phyloP scores from a whole-genome alignment of 2,888 invertebrate genomes.

The Lepetodrilus schrolli region DNA sequence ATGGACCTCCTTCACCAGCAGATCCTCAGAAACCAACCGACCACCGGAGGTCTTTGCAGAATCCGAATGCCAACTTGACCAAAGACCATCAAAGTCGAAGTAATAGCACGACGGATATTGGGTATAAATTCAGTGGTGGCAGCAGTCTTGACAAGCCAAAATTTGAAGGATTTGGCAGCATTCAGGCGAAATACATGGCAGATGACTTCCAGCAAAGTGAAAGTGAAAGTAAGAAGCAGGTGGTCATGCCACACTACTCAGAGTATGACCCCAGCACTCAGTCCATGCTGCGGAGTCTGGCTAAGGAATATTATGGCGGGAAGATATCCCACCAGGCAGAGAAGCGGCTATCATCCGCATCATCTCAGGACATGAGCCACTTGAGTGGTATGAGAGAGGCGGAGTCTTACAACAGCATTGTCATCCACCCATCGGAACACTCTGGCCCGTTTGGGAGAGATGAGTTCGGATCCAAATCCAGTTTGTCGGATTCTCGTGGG shows the following conservation, averaged over 20 bases:
- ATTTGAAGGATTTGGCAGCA: constrained; percentile 34
- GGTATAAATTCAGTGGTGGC: not conserved
- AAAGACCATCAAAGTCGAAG: not conserved
- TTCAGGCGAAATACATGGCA: constrained; percentile 45
- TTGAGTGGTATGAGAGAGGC: constrained; percentile 61
- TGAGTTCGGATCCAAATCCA: constrained; percentile 57
- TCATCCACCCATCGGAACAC: constrained; percentile 62
- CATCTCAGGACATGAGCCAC: constrained; percentile 49
- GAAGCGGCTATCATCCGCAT: constrained; percentile 53
- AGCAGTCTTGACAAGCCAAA: not conserved
- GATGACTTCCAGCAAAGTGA: constrained; percentile 33
- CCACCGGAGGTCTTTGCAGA: constrained; percentile 40
- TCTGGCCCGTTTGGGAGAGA: constrained; percentile 60
- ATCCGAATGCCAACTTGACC: constrained; percentile 30
- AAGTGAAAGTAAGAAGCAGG: not conserved
- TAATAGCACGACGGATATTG: not conserved
- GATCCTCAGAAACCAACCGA: constrained; percentile 43
- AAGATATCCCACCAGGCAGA: constrained; percentile 35
- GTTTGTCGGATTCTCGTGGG: constrained; percentile 46
- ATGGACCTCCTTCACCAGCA: constrained; percentile 36
- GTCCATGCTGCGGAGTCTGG: constrained; percentile 67
- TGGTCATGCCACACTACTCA: constrained; percentile 30
- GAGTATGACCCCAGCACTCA: constrained; percentile 54
- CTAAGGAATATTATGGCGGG: constrained; percentile 67
- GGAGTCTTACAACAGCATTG: constrained; percentile 65